Evolutionary conservation across 2,113 vertebrate genomes (phyloP).

Genomic region (Chaetura pelagica): DNA sequence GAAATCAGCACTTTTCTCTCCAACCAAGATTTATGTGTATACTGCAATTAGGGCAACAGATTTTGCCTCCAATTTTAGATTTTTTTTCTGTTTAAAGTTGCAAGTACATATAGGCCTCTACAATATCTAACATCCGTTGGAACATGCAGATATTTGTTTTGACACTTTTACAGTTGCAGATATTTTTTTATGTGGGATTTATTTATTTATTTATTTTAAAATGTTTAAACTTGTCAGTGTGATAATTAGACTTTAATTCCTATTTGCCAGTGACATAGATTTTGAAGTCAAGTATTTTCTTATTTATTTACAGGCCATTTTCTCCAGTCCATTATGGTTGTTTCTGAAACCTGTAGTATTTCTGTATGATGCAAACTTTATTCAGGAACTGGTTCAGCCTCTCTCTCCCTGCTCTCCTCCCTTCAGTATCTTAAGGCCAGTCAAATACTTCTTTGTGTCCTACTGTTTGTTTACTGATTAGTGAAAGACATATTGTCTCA

Average conservation of each 20-base stretch:
- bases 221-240: conserved; percentile 30
- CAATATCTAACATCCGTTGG: conserved; percentile 51
- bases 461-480: background rate
- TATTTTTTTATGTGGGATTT: too few relatives aligned
- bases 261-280: conserved; percentile 35
- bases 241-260: conserved; percentile 56
- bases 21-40: background rate
- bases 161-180: conserved; percentile 42
- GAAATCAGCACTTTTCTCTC: conserved; percentile 23
- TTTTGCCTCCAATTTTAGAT: conserved; percentile 36
- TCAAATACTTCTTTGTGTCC: background rate
- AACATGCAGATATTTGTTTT: conserved; percentile 69
- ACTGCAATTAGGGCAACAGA: conserved; percentile 55
- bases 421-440: background rate
- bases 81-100: conserved; percentile 52
- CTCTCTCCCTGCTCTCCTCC: rapidly evolving
- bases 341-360: background rate
- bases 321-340: background rate
- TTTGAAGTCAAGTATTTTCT: conserved; percentile 12
- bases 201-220: too few relatives aligned
- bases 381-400: background rate
- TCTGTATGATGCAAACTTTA: background rate
- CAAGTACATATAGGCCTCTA: background rate
- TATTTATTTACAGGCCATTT: background rate
- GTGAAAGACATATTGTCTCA: background rate